Evolutionary conservation across 1,140 invertebrate species (phyloP), one percentile per base, ranked within the genome.

Genomic region (Apocrypta bakeri): DNA sequence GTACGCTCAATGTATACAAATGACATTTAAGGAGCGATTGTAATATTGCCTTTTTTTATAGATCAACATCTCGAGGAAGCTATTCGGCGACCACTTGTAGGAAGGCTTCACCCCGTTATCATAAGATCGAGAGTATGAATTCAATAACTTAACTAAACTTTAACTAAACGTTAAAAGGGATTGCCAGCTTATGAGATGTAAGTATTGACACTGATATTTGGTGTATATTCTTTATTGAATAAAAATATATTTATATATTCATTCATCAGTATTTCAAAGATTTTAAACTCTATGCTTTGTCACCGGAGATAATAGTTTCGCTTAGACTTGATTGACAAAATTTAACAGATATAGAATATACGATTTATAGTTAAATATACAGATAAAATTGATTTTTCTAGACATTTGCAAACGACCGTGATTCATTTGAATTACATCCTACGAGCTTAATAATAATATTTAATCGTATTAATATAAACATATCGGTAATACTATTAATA

Each of bases 211-310:
- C 17, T 42, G 27, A 37, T 29, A 21, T 79, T 42, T 37, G 11
- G n/a, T 81, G 31, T 14, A 74, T 40, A n/a, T 68, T 61, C 40
- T 82, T 82, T 82, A 82, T 82, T 76, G 56, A 81, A 81, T 76
- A 76, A 69, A n/a, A n/a, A n/a, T n/a, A n/a, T n/a, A n/a, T n/a
- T n/a, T 56, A 76, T 76, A 76, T 29, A 82, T 75, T 21, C 25
- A 33, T 4, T 21, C 31, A 56, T 7, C 14, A 72, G 31, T 73
- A 33, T 12, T 33, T 72, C 25, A 21, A 48, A 40, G 29, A 37
- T 24, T 56, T 76, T 71, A n/a, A 56, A 56, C 48, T 56, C 17
- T 42, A 24, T 27, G 1, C 4, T 37, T 82, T 61, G 69, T 69
- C 21, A 40, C 27, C n/a, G 0, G 27, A 56, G 31, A 31, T 48